These are phyloP conservation scores for Ferdinandea cuprea DNA, from an alignment of 2,888 invertebrate species.

Conservation along the genomic window DNA sequence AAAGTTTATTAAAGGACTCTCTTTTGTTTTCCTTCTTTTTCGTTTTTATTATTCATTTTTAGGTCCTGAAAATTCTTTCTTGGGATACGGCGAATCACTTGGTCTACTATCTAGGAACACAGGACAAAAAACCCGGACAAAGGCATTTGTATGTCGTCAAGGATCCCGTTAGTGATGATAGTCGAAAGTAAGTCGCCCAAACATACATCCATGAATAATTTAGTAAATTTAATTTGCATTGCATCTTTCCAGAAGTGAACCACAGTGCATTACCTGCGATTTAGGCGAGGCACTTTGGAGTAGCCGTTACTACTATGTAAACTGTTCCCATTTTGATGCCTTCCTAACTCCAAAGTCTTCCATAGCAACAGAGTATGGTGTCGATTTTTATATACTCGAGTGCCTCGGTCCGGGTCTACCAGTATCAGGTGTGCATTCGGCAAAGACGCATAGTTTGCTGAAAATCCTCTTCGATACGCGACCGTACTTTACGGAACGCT, in stretches of 20 bases:
- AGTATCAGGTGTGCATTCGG: conserved; percentile 90
- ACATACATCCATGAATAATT: not conserved
- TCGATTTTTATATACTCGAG: conserved; percentile 89
- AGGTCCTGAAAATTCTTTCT: conserved; percentile 88
- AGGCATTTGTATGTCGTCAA: conserved; percentile 93
- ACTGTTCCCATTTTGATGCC: conserved; percentile 94
- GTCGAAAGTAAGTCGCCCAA: conserved; percentile 84
- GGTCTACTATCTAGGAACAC: conserved; percentile 91
- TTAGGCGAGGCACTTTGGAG: conserved; percentile 89
- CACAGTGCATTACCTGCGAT: conserved; percentile 94
- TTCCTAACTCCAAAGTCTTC: conserved; percentile 86
- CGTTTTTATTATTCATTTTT: not conserved
- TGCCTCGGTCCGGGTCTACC: conserved; percentile 97
- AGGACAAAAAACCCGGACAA: conserved; percentile 92
- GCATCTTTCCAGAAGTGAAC: conserved; percentile 84
- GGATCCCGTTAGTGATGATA: conserved; percentile 88
- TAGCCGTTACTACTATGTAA: conserved; percentile 90
- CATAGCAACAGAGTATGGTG: conserved; percentile 81
- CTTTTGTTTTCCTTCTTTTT: not conserved
- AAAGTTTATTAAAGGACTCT: conserved; percentile 9
- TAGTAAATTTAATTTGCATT: not conserved
- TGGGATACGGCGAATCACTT: conserved; percentile 93
- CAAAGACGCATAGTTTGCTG: conserved; percentile 89
- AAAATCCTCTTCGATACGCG: conserved; percentile 90
- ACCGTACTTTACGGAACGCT: conserved; percentile 86